Base-by-base conservation (phyloP, 2,113 vertebrate genomes). In the Epinephelus moara region DNA sequence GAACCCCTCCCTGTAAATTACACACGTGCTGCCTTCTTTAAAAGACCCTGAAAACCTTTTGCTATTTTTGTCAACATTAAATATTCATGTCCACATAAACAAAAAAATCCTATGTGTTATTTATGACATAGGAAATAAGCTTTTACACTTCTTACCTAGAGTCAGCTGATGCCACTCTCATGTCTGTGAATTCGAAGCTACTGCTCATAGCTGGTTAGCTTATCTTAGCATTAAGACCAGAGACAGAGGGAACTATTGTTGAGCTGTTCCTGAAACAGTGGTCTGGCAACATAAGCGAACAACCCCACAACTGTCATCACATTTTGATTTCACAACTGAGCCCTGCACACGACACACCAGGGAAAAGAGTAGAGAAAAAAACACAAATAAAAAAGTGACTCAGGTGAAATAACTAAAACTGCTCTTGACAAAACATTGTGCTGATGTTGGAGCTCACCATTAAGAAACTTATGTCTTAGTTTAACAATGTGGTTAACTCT, bases 401-500 rank as follows among this genome's bases (percentile, higher is more conserved):
- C 23, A 52, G 25, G 55, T 67, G 10, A 21, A 68, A 21, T 30
- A 33, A 69, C 6, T 0, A 27, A 68, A 68, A 50, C 47, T 33
- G 25, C 17, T 68, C 7, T 17, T 40, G 61, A 55, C 30, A 62
- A 76, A 82, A 71, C 49, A 5, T 57, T 27, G 25, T 40, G 56
- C 53, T 45, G 9, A 45, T 45, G 49, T 30, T 49, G 27, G 42
- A 64, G 13, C 40, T 59, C 69, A 66, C 70, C 21, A 10, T 17
- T 81, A 52, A 59, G 14, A 78, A 27, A 59, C 30, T 52, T 30
- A 45, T 45, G 9, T 23, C 19, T 18, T 47, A 1, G 42, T 50
- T 25, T 6, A 59, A 33, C 12, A 21, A 17, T 55, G 56, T 40
- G 15, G 25, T 75, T 52, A 87, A 70, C 63, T 5, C 8, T 59